These are phyloP conservation scores for Thripadectes ignobilis DNA, from an alignment of 2,797 vertebrate genomes.

Conservation along the genomic window DNA sequence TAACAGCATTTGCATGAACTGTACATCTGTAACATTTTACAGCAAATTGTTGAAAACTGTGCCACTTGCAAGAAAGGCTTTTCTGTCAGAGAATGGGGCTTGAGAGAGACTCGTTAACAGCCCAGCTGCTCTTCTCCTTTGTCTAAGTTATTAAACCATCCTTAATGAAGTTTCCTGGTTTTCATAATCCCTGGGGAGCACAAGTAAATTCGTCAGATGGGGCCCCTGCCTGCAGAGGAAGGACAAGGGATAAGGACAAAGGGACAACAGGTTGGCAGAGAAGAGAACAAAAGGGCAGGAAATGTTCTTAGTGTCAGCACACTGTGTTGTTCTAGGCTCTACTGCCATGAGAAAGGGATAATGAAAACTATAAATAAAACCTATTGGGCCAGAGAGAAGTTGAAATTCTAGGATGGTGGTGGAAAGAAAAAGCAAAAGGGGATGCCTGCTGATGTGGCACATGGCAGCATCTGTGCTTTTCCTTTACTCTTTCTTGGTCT, in stretches of 20 bases:
- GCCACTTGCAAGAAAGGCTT: background rate
- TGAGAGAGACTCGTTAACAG: background rate
- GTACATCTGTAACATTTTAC: background rate
- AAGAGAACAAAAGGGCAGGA: background rate
- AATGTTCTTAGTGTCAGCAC: background rate
- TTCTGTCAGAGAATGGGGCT: background rate
- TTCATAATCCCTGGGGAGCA: background rate
- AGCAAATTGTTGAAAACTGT: background rate
- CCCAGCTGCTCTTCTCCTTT: slow-evolving; percentile 42
- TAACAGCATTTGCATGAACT: background rate
- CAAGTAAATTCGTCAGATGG: slow-evolving; percentile 20
- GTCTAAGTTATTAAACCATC: slow-evolving; percentile 41
- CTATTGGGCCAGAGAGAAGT: background rate
- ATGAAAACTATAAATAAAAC: slow-evolving; percentile 16
- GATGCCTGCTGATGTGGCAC: background rate
- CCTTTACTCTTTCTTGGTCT: background rate
- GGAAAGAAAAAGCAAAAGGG: background rate
- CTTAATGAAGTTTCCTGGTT: slow-evolving; percentile 52
- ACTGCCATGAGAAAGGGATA: background rate
- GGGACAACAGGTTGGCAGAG: background rate
- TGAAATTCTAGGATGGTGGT: background rate
- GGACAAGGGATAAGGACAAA: slow-evolving; percentile 1
- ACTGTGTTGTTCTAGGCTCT: background rate
- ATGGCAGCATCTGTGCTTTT: background rate
- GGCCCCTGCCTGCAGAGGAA: slow-evolving; percentile 3